These are phyloP conservation scores for Cyclargus thomasi DNA, from an alignment of 1,140 invertebrate species.

Conservation along the genomic window DNA sequence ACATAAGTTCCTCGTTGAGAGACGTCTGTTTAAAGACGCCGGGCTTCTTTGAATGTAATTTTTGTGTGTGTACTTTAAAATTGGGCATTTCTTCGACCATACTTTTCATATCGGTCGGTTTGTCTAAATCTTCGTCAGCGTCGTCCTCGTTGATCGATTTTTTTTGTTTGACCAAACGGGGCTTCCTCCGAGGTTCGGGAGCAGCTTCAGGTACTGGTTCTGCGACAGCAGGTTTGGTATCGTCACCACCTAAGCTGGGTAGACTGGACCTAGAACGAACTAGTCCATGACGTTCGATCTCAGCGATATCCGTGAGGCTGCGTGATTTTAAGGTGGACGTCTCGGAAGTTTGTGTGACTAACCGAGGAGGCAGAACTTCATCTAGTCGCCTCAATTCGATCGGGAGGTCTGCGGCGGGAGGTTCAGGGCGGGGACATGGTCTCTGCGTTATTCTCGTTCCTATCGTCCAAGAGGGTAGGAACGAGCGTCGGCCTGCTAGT, in stretches of 20 bases:
- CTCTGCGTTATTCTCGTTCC: slow-evolving; percentile 74
- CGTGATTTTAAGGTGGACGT: slow-evolving; percentile 82
- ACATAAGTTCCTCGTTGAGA: slow-evolving; percentile 92
- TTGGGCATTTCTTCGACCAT: slow-evolving; percentile 78
- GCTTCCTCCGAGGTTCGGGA: slow-evolving; percentile 70
- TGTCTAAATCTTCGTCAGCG: slow-evolving; percentile 78
- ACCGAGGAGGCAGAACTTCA: slow-evolving; percentile 76
- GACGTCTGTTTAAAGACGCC: slow-evolving; percentile 89
- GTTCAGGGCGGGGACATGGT: slow-evolving; percentile 74
- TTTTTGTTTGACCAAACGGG: slow-evolving; percentile 86
- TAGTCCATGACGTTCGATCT: slow-evolving; percentile 80
- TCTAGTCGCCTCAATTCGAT: slow-evolving; percentile 92
- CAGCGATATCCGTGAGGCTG: slow-evolving; percentile 87
- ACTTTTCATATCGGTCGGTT: slow-evolving; percentile 80
- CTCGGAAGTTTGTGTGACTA: slow-evolving; percentile 73
- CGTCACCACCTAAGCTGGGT: slow-evolving; percentile 78
- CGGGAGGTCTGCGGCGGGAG: slow-evolving; percentile 80
- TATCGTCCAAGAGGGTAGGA: slow-evolving; percentile 85
- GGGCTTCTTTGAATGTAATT: slow-evolving; percentile 70
- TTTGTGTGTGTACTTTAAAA: slow-evolving; percentile 73
- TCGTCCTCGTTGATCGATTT: slow-evolving; percentile 84
- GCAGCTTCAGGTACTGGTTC: slow-evolving; percentile 37
- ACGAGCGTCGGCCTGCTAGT: slow-evolving; percentile 87
- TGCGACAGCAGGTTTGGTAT: slow-evolving; percentile 42
- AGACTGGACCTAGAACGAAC: slow-evolving; percentile 85